Percentiles rank a stretch among this genome's conserved stretches.
phyloP scores from a whole-genome alignment of 2,113 vertebrate species.

The Mesitornis unicolor region DNA sequence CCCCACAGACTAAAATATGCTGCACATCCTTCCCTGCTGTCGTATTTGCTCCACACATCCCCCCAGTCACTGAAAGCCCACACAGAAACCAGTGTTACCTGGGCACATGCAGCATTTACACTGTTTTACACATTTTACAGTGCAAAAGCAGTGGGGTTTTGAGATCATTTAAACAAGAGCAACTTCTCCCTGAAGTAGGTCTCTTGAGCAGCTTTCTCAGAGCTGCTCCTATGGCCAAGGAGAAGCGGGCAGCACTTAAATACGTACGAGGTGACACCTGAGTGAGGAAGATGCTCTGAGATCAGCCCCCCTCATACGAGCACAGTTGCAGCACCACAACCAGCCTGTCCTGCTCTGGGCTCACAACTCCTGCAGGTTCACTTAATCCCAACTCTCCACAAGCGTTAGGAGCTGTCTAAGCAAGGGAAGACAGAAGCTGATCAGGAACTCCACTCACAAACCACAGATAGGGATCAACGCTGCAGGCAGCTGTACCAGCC shows the following conservation, averaged over 20 bases:
- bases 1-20: neutral
- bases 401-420: neutral
- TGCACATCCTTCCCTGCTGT: neutral
- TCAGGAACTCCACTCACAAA: neutral
- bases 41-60: rapidly evolving
- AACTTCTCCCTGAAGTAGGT: neutral
- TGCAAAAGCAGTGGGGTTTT: rapidly evolving
- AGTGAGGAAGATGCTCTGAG: neutral
- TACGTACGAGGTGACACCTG: rapidly evolving
- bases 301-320: rapidly evolving
- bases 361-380: neutral
- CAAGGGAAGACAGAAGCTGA: neutral
- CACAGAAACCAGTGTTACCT: neutral
- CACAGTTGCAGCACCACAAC: neutral
- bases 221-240: neutral
- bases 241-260: neutral
- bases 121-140: neutral
- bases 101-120: rapidly evolving
- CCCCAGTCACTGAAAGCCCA: neutral
- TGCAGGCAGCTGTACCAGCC: neutral
- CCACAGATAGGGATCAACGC: neutral
- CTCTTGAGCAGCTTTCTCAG: neutral
- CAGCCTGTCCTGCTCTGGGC: neutral
- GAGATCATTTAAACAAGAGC: neutral
- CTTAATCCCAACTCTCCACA: neutral